Percentiles rank a stretch among this genome's conserved stretches.
These are phyloP conservation scores for Leptoclinus maculatus DNA, from an alignment of 2,797 vertebrate genomes.

Conservation along the genomic window DNA sequence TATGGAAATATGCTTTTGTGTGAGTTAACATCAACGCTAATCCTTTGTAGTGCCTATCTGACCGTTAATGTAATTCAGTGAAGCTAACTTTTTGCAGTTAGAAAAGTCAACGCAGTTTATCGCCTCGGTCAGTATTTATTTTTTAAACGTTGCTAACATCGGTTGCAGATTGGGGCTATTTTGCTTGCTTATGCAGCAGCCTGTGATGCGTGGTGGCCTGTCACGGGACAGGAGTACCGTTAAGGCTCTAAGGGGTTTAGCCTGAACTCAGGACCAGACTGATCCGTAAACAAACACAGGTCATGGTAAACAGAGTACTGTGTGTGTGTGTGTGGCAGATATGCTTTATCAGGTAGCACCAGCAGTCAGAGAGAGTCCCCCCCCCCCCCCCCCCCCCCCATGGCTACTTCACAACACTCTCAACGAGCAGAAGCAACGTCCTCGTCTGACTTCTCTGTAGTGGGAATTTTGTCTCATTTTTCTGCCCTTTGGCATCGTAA, in stretches of 20 bases:
- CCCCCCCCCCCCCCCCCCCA: neutral
- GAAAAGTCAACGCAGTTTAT: neutral
- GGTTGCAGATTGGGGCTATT: neutral
- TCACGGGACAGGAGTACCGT: slow-evolving; percentile 76
- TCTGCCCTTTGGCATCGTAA: slow-evolving; percentile 18
- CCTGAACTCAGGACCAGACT: slow-evolving; percentile 65
- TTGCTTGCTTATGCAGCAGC: slow-evolving; percentile 25
- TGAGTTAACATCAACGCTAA: neutral
- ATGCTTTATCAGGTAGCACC: slow-evolving; percentile 81
- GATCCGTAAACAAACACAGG: slow-evolving; percentile 74
- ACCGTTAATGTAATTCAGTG: neutral
- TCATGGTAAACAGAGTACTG: slow-evolving; percentile 62
- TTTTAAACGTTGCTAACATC: neutral
- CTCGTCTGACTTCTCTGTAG: neutral
- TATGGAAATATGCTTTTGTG: neutral
- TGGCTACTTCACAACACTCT: slow-evolving; percentile 18
- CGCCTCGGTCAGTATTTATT: neutral
- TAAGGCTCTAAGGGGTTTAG: slow-evolving; percentile 78
- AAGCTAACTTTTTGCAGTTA: neutral
- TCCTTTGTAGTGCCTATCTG: neutral
- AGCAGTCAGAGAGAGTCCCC: slow-evolving; percentile 58
- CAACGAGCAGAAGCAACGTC: neutral
- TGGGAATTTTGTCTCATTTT: neutral
- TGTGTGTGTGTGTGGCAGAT: slow-evolving; percentile 69
- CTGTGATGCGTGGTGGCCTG: slow-evolving; percentile 56